Percentiles rank a stretch among this genome's conserved stretches.
phyloP scores from a whole-genome alignment of 2,113 vertebrate genomes.

The Propithecus coquereli region DNA sequence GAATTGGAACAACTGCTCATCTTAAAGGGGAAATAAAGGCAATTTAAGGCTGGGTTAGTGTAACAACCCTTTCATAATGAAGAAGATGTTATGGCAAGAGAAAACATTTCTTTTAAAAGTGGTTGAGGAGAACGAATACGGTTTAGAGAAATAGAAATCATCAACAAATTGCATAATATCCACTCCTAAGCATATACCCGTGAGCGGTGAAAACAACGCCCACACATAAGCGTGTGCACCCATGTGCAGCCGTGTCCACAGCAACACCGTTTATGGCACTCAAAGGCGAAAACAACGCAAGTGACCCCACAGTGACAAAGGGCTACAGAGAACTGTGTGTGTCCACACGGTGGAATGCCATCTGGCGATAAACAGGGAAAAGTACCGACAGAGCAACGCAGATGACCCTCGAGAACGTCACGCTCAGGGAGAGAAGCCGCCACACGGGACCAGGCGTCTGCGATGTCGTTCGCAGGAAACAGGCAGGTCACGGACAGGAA shows the following conservation, averaged over 20 bases:
- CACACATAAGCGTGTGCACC: rapidly evolving
- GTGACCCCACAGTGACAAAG: neutral
- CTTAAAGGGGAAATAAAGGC: neutral
- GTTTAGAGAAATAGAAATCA: too few relatives aligned
- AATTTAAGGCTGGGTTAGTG: neutral
- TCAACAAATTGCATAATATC: rapidly evolving
- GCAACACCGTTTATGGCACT: rapidly evolving
- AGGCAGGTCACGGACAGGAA: neutral
- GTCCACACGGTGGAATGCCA: rapidly evolving
- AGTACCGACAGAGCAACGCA: rapidly evolving
- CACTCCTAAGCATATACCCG: rapidly evolving
- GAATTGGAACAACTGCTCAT: neutral
- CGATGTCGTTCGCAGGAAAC: neutral
- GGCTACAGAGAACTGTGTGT: rapidly evolving
- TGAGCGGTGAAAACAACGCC: rapidly evolving
- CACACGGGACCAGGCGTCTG: too few relatives aligned
- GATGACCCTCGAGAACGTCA: too few relatives aligned
- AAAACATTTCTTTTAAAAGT: neutral
- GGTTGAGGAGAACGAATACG: neutral
- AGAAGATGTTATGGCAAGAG: neutral
- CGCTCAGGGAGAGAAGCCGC: neutral
- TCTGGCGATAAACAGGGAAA: too few relatives aligned
- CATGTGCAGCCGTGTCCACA: rapidly evolving
- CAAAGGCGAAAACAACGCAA: neutral
- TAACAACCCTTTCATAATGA: neutral